Percentiles rank a stretch among this genome's conserved stretches.
Conservation (phyloP, 2,888 invertebrate species). For the Mayetiola destructor region DNA sequence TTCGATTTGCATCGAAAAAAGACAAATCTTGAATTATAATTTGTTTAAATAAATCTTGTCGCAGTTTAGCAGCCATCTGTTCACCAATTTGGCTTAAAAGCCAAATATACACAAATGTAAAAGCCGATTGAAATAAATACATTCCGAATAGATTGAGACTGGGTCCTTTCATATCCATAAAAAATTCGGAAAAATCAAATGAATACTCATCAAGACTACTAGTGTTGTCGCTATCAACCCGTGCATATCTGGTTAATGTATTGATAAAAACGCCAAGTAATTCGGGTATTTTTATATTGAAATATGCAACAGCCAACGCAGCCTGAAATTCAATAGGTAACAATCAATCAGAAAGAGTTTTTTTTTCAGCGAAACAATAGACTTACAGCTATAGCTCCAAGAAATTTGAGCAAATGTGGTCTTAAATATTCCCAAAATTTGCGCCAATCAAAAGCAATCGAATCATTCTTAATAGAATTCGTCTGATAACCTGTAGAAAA, state of each 20-base stretch:
- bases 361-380: conserved; percentile 16
- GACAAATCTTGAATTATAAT: conserved; percentile 74
- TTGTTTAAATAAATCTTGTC: conserved; percentile 65
- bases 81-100: conserved; percentile 80
- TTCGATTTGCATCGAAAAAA: conserved; percentile 82
- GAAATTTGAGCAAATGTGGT: conserved; percentile 61
- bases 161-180: conserved; percentile 30
- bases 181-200: conserved; percentile 25
- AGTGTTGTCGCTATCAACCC: conserved; percentile 34
- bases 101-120: conserved; percentile 83
- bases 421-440: conserved; percentile 55
- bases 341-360: conserved; percentile 4
- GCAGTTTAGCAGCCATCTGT: conserved; percentile 65
- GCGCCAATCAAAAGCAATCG: conserved; percentile 61
- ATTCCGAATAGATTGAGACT: conserved; percentile 30
- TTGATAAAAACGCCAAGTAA: conserved; percentile 72
- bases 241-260: conserved; percentile 47
- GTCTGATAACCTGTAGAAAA: conserved; percentile 4
- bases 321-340: conserved; percentile 42
- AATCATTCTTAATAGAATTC: conserved; percentile 32
- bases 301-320: conserved; percentile 68
- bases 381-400: conserved; percentile 66
- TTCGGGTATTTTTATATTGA: conserved; percentile 81
- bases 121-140: conserved; percentile 46
- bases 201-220: not conserved